Evolutionary conservation across 2,888 invertebrate genomes (phyloP).

Genomic region (Opisthograptis luteolata): DNA sequence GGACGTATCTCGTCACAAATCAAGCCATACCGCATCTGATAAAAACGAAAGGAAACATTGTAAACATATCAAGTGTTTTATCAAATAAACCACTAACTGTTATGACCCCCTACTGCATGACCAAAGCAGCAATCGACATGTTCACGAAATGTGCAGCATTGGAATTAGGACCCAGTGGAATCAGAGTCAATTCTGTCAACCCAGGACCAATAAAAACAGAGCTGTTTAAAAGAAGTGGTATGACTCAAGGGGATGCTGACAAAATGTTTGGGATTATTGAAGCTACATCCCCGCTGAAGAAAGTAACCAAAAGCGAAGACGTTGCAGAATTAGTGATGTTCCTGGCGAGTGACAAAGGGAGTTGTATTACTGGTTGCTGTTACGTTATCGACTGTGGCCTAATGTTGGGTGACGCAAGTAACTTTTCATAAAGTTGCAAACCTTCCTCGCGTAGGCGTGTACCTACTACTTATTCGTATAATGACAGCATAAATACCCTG

Average conservation of each 20-base stretch:
- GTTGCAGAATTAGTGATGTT: slow-evolving; percentile 63
- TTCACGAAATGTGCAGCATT: slow-evolving; percentile 68
- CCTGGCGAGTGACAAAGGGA: slow-evolving; percentile 64
- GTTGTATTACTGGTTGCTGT: slow-evolving; percentile 61
- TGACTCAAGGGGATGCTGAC: slow-evolving; percentile 51
- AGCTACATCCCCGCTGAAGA: slow-evolving; percentile 53
- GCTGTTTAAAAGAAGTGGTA: slow-evolving; percentile 58
- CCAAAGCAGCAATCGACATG: slow-evolving; percentile 70
- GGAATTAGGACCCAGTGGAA: slow-evolving; percentile 58
- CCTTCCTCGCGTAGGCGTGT: slow-evolving; percentile 28
- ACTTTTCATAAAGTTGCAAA: slow-evolving; percentile 42
- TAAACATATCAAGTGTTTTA: slow-evolving; percentile 66
- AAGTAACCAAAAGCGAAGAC: slow-evolving; percentile 55
- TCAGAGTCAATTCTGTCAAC: slow-evolving; percentile 68
- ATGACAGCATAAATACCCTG: slow-evolving; percentile 32
- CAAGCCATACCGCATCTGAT: slow-evolving; percentile 56
- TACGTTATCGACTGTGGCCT: slow-evolving; percentile 64
- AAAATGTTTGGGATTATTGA: slow-evolving; percentile 50
- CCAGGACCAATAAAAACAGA: slow-evolving; percentile 68
- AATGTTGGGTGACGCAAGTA: slow-evolving; percentile 52
- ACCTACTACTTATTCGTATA: slow-evolving; percentile 32
- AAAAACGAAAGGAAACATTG: slow-evolving; percentile 62
- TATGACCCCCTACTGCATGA: slow-evolving; percentile 66
- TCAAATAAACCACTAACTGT: slow-evolving; percentile 53
- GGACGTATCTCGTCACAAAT: slow-evolving; percentile 59